Evolutionary conservation across 2,888 invertebrate species (phyloP), one percentile per base, ranked within the genome.

Genomic region (Eristalis intricaria): DNA sequence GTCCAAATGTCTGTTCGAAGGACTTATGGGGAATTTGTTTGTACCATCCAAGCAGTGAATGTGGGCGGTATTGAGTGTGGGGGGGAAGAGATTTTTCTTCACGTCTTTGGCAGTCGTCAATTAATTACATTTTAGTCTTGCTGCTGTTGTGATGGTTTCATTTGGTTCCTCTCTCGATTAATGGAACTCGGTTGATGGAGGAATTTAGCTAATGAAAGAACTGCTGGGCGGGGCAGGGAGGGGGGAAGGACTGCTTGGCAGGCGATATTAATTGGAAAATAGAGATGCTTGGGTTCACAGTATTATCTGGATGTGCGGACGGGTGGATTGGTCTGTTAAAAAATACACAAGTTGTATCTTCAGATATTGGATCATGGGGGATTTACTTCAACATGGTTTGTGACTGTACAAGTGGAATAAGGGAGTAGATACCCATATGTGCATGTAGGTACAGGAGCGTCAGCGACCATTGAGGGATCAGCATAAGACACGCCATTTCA

Each of bases 41-140:
- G 15, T 4, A 10, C n/a, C 8, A 29, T n/a, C 29, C 4, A 7
- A 2, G 19, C 26, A 26, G 26, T 5, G 43, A 50, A 29, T 29
- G 29, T 29, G n/a, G 43, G n/a, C 19, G 43, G 3, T 3, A 50
- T 29, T 29, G 29, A 29, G n/a, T n/a, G n/a, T 29, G 43, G 43
- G n/a, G 43, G 11, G 38, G 35, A 65, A 60, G 26, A 64, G 82
- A 82, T 87, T 83, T 83, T 74, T 87, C 75, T 79, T 75, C 50
- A 83, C 66, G 82, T 79, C 86, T 79, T 76, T 83, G 86, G 78
- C 83, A 87, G 83, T 75, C 63, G 43, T 87, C 83, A 66, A 87
- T 87, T 87, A 87, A 83, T 87, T 79, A 79, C 65, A 71, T 63
- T 87, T 75, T 71, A n/a, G 69, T 65, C 22, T 64, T 74, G 61